Evolutionary conservation across 2,888 invertebrate species (phyloP), one percentile per base, ranked within the genome.

Genomic region (Philereme vetulata): DNA sequence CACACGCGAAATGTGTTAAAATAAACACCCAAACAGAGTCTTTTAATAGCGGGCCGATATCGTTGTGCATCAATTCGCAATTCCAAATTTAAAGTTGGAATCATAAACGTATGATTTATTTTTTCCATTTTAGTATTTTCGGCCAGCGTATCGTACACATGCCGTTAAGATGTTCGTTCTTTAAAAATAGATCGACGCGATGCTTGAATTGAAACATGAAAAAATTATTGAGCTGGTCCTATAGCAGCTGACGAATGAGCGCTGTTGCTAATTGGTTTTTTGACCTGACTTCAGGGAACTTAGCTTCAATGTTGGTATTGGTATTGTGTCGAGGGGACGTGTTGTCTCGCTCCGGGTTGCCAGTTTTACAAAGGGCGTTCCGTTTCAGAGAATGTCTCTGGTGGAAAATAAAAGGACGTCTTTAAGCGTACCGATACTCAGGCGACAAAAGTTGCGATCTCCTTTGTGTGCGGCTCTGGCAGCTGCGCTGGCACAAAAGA

Each of bases 1-100:
- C 85, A 84, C 82, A 85, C 85, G 91, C 92, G 80, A 91, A 92
- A 89, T 89, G 88, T 88, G 91, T 89, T 90, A 92, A 88, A 90
- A 90, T 89, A 92, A 91, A 90, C 86, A 89, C 80, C 86, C 79
- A 90, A 88, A 90, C 86, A 81, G 68, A 82, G 83, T 86, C 86
- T 91, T 88, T 82, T 88, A 87, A 88, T 90, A 90, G 86, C 82
- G 84, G 85, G 82, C 86, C 86, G 85, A 80, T 83, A 86, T 86
- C 86, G 85, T 85, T 77, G 70, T 87, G 89, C 89, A 89, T 84
- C 76, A 85, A 89, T 86, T 89, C 80, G 86, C 88, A 83, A 84
- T 81, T 74, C 78, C 72, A 77, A 75, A 81, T 82, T 84, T 88
- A 86, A 81, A 77, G 84, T 87, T 81, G 81, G 84, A 84, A 80